Conservation (phyloP, 2,113 vertebrate species). For the Bolborhynchus lineola region DNA sequence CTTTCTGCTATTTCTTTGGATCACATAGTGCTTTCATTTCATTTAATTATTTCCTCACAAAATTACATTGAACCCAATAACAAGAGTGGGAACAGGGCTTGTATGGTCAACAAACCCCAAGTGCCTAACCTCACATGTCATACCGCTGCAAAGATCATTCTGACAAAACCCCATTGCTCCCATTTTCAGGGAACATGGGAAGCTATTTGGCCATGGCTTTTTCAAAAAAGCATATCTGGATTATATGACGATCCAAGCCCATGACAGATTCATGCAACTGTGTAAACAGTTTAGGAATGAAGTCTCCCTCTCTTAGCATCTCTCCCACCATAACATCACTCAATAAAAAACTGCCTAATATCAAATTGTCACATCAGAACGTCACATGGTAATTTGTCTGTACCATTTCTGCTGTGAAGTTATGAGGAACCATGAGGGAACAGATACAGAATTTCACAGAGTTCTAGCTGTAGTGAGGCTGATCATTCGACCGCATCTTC, state of each 20-base stretch:
- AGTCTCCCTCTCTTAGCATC: background rate
- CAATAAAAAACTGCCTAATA: background rate
- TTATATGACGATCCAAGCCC: background rate
- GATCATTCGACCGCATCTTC: background rate
- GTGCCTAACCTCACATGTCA: background rate
- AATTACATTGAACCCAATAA: background rate
- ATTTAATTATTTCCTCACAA: background rate
- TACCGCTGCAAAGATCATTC: background rate
- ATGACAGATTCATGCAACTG: background rate
- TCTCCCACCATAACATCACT: background rate
- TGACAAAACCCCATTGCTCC: background rate
- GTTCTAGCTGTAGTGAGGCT: background rate
- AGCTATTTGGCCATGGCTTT: background rate
- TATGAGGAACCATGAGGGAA: fast-evolving
- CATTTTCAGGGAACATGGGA: background rate
- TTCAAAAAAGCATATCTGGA: background rate
- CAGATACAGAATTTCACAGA: background rate
- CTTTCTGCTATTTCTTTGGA: background rate
- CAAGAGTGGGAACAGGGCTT: background rate
- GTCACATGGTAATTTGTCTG: background rate
- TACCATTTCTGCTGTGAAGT: background rate
- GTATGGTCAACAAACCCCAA: background rate
- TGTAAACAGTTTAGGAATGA: background rate
- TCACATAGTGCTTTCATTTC: background rate
- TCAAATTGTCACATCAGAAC: fast-evolving